A percentile compares a stretch with the other conserved stretches of the same genome.
These are phyloP conservation scores for Cecropterus lyciades DNA, from an alignment of 1,140 invertebrate genomes.

Conservation along the genomic window DNA sequence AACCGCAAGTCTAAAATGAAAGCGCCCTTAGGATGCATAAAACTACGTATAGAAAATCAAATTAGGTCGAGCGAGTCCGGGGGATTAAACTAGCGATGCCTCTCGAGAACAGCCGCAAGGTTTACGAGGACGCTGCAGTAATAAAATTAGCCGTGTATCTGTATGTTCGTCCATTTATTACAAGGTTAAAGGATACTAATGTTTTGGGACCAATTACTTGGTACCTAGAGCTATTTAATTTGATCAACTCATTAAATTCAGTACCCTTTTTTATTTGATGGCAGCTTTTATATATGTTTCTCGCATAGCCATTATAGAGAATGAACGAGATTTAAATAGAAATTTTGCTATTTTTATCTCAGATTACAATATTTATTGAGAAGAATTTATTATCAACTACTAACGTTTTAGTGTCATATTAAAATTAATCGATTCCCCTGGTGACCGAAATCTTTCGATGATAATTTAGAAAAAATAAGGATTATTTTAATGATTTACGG, in stretches of 20 bases:
- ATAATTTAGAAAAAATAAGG: no score
- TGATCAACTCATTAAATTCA: not conserved
- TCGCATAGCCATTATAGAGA: no score
- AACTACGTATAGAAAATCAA: slow-evolving; percentile 24
- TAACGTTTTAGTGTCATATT: no score
- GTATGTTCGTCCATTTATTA: slow-evolving; percentile 11
- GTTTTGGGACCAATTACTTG: no score
- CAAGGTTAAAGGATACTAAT: slow-evolving; percentile 7
- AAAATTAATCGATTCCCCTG: no score
- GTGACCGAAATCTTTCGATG: no score
- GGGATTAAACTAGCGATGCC: slow-evolving; percentile 12
- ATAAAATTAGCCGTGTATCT: slow-evolving; percentile 11
- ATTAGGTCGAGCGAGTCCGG: slow-evolving; percentile 25
- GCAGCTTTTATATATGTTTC: no score
- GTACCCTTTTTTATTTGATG: not conserved
- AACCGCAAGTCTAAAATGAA: slow-evolving; percentile 1
- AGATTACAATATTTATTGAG: no score
- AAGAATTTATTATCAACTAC: no score
- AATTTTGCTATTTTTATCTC: no score
- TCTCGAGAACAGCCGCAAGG: slow-evolving; percentile 3
- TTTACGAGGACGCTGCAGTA: slow-evolving; percentile 15
- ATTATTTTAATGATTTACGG: no score
- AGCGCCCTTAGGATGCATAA: slow-evolving; percentile 23
- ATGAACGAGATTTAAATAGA: no score
- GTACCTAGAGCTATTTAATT: not conserved